Base-by-base conservation (phyloP, 2,797 vertebrate genomes). In the Phataginus tetradactyla region DNA sequence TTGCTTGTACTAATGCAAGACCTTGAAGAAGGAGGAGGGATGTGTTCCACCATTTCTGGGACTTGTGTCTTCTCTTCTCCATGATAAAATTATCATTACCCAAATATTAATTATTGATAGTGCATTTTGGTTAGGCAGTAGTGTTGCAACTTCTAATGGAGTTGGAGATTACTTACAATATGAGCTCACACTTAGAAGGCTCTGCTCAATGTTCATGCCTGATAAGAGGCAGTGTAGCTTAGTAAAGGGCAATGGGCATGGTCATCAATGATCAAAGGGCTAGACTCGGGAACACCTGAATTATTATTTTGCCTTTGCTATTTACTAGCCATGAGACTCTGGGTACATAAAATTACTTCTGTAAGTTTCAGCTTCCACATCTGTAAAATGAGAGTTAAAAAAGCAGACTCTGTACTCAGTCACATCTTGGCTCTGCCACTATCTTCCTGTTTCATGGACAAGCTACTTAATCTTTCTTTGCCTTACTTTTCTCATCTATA, bases 21-120 rank as follows among this genome's bases (percentile, higher is more conserved):
- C 29, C 14, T 63, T 7, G n/a, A 74, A 37, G 72, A 51, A 87
- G 37, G 32, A 87, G 37, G 32, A 57, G 15, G 18, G 23, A 57
- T 8, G 7, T 63, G 23, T 17, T 34, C 32, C n/a, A 71, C 25
- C 68, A 81, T 92, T 94, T 83, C 86, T 66, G 68, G 49, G 45
- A 45, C 53, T 72, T 5, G 1, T 34, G n/a, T 69, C 72, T 93
- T 75, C 34, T 77, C 42, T 94, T 87, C 42, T 93, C 57, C 34
- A 89, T 61, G 81, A 87, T 85, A 93, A 51, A 63, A 49, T 75
- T 83, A 91, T 75, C 27, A 75, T 93, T 94, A 59, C 34, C 74
- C 53, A 96, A 69, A 53, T 95, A 83, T 92, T 90, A 97, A 86
- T 95, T 93, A 91, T 77, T 94, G n/a, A 95, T 37, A 39, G 39